A percentile compares a stretch with the other conserved stretches of the same genome.
Conservation (phyloP, 2,113 vertebrate species). For the Irena cyanogastra region DNA sequence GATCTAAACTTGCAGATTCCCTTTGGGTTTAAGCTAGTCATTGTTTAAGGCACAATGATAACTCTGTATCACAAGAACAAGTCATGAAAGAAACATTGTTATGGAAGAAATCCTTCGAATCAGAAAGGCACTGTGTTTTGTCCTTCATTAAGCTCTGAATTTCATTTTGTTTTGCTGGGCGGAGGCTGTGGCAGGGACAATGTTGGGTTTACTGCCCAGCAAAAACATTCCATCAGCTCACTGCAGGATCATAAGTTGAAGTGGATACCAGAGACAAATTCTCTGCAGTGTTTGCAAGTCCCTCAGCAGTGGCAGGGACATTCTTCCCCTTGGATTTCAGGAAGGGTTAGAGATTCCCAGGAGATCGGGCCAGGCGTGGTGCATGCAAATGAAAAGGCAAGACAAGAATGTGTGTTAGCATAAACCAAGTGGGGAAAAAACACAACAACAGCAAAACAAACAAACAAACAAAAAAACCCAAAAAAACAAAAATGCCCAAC, state of each 20-base stretch:
- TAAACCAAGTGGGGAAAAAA: background rate
- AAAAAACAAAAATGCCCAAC: too few species aligned
- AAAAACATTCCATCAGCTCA: background rate
- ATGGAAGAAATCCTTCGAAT: background rate
- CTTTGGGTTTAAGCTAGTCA: background rate
- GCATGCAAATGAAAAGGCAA: background rate
- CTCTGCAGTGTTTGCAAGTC: background rate
- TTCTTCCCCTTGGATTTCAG: background rate
- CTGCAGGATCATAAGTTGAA: background rate
- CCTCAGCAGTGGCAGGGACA: background rate
- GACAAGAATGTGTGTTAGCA: background rate
- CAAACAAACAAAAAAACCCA: background rate
- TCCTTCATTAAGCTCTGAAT: background rate
- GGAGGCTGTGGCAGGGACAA: background rate
- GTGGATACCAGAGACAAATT: background rate
- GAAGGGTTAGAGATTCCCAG: background rate
- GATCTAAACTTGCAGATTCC: background rate
- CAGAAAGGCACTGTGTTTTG: background rate
- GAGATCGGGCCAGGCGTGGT: rapidly evolving
- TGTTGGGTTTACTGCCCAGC: background rate
- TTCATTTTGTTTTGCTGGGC: background rate
- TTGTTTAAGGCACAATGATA: background rate
- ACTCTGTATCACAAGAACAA: background rate
- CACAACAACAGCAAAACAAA: background rate
- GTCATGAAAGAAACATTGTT: background rate